Conservation (phyloP, 2,797 vertebrate genomes). For the Arremon brunneinucha region DNA sequence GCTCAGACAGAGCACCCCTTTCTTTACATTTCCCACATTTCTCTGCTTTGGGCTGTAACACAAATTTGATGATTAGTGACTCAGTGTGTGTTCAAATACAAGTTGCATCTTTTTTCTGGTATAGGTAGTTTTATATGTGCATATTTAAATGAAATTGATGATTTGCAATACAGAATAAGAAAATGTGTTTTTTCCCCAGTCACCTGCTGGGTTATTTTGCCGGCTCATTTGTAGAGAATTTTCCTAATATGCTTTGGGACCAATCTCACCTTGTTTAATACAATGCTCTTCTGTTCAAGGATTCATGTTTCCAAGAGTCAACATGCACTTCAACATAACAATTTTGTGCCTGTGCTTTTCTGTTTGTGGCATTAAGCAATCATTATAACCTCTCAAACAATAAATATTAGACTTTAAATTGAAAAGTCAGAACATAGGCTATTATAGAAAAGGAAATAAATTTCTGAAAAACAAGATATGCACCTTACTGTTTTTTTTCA, state of each 20-base stretch:
- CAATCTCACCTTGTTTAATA: not conserved
- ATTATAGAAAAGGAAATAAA: not conserved
- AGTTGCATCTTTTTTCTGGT: not conserved
- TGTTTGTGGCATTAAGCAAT: slow-evolving; percentile 8
- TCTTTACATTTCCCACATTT: not conserved
- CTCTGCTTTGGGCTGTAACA: not conserved
- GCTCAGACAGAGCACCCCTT: not conserved
- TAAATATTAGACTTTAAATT: not conserved
- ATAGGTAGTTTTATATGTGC: not conserved
- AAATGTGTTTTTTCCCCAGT: not conserved
- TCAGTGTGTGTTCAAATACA: not conserved
- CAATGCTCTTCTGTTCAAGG: not conserved
- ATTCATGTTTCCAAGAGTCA: not conserved
- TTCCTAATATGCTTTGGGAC: not conserved
- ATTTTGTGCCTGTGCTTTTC: not conserved
- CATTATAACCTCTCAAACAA: not conserved
- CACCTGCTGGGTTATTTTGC: not conserved
- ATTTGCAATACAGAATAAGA: not conserved
- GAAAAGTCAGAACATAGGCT: not conserved
- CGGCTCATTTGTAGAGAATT: not conserved
- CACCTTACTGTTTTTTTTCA: not conserved
- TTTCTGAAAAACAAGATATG: not conserved
- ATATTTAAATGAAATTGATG: not conserved
- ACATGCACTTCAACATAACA: not conserved
- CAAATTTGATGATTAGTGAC: not conserved